Percentiles rank a stretch among this genome's conserved stretches.
These are phyloP conservation scores for Thereuonema tuberculata DNA, from an alignment of 1,140 invertebrate genomes.

Conservation along the genomic window DNA sequence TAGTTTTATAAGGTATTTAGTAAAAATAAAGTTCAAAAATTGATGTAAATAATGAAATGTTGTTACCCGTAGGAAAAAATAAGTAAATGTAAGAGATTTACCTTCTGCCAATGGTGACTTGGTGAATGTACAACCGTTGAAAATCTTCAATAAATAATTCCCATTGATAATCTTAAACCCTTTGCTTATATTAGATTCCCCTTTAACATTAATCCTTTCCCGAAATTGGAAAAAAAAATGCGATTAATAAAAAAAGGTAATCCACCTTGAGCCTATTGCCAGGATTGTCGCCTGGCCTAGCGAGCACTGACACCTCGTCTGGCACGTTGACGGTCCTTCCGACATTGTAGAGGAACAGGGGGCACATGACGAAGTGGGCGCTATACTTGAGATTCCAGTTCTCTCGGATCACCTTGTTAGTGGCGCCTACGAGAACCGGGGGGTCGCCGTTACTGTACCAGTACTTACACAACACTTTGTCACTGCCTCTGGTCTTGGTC, in stretches of 20 bases:
- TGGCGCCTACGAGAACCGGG: conserved; percentile 24
- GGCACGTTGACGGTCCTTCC: conserved; percentile 25
- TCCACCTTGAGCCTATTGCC: conserved; percentile 43
- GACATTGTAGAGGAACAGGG: conserved; percentile 33
- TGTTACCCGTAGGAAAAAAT: too few species aligned
- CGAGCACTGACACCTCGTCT: conserved; percentile 47
- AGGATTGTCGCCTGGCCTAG: conserved; percentile 22
- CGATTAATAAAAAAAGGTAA: too few species aligned
- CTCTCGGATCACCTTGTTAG: conserved; percentile 60
- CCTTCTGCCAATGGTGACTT: too few species aligned
- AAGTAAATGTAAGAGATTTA: too few species aligned
- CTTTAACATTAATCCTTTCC: conserved; percentile 18
- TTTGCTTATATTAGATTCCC: conserved; percentile 15
- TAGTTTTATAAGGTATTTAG: too few species aligned
- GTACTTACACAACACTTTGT: conserved; percentile 71
- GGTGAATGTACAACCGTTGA: too few species aligned
- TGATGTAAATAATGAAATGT: too few species aligned
- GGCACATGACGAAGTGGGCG: conserved; percentile 74
- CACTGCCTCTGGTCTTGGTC: conserved; percentile 63
- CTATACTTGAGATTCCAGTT: conserved; percentile 91
- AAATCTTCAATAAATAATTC: too few species aligned
- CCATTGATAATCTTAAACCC: too few species aligned
- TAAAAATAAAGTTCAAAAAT: too few species aligned
- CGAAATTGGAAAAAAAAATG: conserved; percentile 17
- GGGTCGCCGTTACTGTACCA: conserved; percentile 44